Evolutionary conservation across 2,888 invertebrate genomes (phyloP), one percentile per base, ranked within the genome.

Genomic region (Hypsopygia costalis): DNA sequence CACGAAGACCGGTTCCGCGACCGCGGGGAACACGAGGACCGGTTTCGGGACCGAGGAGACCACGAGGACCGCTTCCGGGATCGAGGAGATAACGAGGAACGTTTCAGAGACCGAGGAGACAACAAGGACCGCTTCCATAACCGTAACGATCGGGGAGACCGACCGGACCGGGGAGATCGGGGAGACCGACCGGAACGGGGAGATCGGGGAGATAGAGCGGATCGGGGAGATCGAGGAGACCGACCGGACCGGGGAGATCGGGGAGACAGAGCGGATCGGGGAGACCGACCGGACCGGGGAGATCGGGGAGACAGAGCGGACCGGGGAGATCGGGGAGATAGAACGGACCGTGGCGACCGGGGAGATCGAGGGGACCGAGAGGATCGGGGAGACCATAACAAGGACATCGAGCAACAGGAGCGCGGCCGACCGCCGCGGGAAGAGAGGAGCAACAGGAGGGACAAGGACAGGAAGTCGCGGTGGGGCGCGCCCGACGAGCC

Each of bases 381-480:
- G 71, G 69, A 71, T 22, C 51, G 75, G 21, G 38, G 25, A 11
- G 65, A 22, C 22, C 48, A 42, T 11, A 36, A 41, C n/a, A 57
- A 41, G 7, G 49, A 40, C 7, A 7, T 39, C 6, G 38, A 37
- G 5, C 8, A 21, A n/a, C 30, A 20, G 5, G 36, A 36, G 11
- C 33, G 7, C 11, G 6, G 28, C 4, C 27, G 33, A n/a, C 39
- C 41, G 3, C 38, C 49, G 22, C 50, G 58, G 27, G 66, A 67
- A 8, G 67, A 69, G 21, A 56, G 66, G 30, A 60, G 49, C 39
- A 42, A 58, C 11, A 62, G 71, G 30, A 64, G 75, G 36, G 82
- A 83, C 9, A 81, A 74, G 47, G 87, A 87, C 42, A 72, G 87
- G 21, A 87, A 83, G 41, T 87, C 87, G 1, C 65, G 87, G 25